Conservation (phyloP, 2,113 vertebrate species). For the Epinephelus moara region DNA sequence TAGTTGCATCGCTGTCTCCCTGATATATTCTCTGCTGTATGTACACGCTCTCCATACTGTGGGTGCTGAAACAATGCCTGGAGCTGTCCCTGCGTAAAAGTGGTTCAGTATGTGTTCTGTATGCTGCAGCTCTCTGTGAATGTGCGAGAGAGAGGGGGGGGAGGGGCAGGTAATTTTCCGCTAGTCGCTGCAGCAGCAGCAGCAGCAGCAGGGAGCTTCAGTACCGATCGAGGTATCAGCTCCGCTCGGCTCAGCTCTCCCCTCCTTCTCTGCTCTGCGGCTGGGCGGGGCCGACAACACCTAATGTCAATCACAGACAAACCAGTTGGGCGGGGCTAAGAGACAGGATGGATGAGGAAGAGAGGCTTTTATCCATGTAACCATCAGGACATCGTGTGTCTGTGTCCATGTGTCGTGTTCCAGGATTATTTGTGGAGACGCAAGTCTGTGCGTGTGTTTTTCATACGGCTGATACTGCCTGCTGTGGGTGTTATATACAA, state of each 20-base stretch:
- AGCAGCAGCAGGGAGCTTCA: conserved; percentile 64
- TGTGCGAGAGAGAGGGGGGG: conserved; percentile 69
- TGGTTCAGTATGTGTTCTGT: conserved; percentile 56
- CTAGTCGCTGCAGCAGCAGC: conserved; percentile 70
- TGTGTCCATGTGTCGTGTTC: conserved; percentile 11
- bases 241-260: conserved; percentile 53
- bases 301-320: conserved; percentile 69
- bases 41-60: conserved; percentile 23
- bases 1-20: background rate
- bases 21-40: background rate
- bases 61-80: conserved; percentile 56
- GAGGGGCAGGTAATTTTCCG: conserved; percentile 86
- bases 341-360: conserved; percentile 26
- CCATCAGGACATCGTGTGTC: conserved; percentile 34
- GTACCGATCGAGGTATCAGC: conserved; percentile 66
- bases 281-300: conserved; percentile 70
- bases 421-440: background rate
- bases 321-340: conserved; percentile 42
- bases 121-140: conserved; percentile 66
- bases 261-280: conserved; percentile 69
- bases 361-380: conserved; percentile 36
- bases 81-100: conserved; percentile 61
- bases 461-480: background rate
- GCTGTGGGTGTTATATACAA: background rate
- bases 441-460: background rate